Percentiles rank a stretch among this genome's conserved stretches.
Conservation (phyloP, 2,888 invertebrate species). For the Synanthedon andrenaeformis region DNA sequence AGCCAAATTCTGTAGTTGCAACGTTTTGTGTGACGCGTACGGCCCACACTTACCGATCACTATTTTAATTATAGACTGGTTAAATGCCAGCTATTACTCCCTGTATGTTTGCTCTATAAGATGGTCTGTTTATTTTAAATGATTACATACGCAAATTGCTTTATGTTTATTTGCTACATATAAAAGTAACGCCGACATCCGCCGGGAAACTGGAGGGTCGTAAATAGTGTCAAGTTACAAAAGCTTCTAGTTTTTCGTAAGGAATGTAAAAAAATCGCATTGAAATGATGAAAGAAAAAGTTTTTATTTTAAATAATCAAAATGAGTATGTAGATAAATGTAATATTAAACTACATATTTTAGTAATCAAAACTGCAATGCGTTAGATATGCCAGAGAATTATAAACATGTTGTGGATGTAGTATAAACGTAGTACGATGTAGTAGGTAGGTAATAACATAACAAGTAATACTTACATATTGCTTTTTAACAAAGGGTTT, state of each 20-base stretch:
- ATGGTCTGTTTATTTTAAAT: slow-evolving; percentile 43
- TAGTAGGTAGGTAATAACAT: no score
- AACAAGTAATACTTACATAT: no score
- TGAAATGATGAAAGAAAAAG: no score
- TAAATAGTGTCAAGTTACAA: background rate
- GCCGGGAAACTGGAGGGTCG: background rate
- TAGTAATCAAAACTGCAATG: no score
- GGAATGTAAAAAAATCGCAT: no score
- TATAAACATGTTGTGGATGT: no score
- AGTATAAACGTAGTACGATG: no score
- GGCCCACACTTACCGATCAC: slow-evolving; percentile 23
- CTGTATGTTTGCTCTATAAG: slow-evolving; percentile 32
- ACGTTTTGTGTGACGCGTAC: slow-evolving; percentile 31
- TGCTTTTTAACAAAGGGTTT: no score
- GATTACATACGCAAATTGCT: background rate
- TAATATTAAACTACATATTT: no score
- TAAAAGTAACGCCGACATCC: background rate
- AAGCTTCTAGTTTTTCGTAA: background rate
- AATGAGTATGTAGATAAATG: no score
- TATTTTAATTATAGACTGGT: slow-evolving; percentile 51
- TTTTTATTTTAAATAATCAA: no score
- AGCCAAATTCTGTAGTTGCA: slow-evolving; percentile 32
- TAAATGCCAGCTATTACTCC: slow-evolving; percentile 59
- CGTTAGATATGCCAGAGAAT: no score
- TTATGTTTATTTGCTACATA: background rate